Evolutionary conservation across 2,888 invertebrate genomes (phyloP).

Genomic region (Lydus trimaculatus): DNA sequence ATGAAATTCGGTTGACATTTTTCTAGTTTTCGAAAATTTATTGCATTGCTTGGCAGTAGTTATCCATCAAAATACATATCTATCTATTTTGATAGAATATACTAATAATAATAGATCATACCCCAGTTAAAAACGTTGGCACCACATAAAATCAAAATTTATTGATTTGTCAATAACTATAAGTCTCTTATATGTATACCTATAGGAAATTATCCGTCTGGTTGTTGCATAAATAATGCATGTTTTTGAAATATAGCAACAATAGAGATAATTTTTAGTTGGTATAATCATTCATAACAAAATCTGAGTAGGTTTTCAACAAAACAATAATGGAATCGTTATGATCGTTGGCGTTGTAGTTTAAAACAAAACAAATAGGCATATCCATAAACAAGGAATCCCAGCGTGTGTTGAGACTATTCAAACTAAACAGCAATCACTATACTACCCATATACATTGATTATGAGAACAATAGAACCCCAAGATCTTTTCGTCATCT

Average conservation of each 20-base stretch:
- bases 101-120: conserved; percentile 2
- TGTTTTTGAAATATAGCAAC: not conserved
- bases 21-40: conserved; percentile 41
- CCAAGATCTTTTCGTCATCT: conserved; percentile 18
- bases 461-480: conserved; percentile 35
- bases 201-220: not conserved
- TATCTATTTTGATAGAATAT: conserved; percentile 24
- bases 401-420: conserved; percentile 33
- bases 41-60: conserved; percentile 19
- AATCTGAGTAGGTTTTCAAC: not conserved
- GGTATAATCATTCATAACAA: not conserved
- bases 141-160: conserved; percentile 24
- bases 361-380: conserved; percentile 25
- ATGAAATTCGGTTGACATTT: not conserved
- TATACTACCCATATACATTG: conserved; percentile 27
- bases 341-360: not conserved
- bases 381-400: conserved; percentile 38
- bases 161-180: not conserved
- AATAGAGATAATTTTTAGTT: not conserved
- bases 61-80: not conserved
- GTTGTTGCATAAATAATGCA: not conserved
- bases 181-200: not conserved
- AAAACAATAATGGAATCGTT: not conserved
- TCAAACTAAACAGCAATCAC: conserved; percentile 33
- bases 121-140: conserved; percentile 17